phyloP scores from a whole-genome alignment of 2,888 invertebrate species.

The Exocentrus adspersus region DNA sequence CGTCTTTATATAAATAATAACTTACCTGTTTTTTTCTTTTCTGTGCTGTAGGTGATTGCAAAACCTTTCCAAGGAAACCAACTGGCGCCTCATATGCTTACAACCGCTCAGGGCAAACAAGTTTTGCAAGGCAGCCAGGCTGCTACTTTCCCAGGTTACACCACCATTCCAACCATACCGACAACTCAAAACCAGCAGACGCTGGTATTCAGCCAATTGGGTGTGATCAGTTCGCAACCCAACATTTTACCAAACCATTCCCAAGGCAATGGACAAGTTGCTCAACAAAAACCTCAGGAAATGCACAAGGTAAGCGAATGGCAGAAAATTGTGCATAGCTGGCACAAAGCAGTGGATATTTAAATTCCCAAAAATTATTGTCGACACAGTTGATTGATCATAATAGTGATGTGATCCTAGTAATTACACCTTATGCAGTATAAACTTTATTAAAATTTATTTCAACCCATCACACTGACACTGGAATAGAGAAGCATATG shows the following conservation, averaged over 20 bases:
- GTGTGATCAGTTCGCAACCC: constrained; percentile 76
- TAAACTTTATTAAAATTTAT: constrained; percentile 31
- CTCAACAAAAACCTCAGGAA: constrained; percentile 71
- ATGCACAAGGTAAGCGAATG: constrained; percentile 76
- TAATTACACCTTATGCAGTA: no score
- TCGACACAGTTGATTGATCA: no score
- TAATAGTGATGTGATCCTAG: no score
- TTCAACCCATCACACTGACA: constrained; percentile 25
- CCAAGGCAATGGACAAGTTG: constrained; percentile 59
- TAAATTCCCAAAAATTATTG: no score
- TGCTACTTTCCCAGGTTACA: constrained; percentile 79
- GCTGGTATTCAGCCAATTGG: constrained; percentile 78
- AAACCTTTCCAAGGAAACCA: constrained; percentile 87
- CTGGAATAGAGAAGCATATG: constrained; percentile 32
- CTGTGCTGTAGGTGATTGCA: constrained; percentile 74
- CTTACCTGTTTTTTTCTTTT: constrained; percentile 11
- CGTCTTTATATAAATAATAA: not conserved
- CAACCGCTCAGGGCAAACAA: constrained; percentile 78
- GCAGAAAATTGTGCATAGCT: no score
- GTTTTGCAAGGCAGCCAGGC: constrained; percentile 73
- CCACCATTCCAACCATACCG: constrained; percentile 80
- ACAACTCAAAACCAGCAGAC: constrained; percentile 83
- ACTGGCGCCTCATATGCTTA: constrained; percentile 82
- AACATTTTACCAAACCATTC: constrained; percentile 73
- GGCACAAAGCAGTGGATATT: no score